Base-by-base conservation (phyloP, 1,140 invertebrate species). In the Marisa cornuarietis region DNA sequence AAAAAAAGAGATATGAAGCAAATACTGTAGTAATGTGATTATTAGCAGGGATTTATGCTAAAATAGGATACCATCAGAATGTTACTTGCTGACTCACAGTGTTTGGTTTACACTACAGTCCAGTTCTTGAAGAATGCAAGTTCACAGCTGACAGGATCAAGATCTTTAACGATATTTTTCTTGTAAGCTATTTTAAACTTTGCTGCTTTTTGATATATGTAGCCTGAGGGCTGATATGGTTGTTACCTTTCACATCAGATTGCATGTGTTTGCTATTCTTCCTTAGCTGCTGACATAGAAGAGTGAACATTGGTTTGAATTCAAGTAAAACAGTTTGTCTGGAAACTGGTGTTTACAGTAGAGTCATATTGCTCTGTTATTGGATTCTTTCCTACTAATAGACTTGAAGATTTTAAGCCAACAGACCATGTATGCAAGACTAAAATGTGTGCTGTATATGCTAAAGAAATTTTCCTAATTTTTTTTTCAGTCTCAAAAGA, bases 71-170 rank as follows among this genome's bases (percentile, higher is more conserved):
- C 22, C n/a, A 31, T 42, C 51, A 68, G 31, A 31, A 49, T 42
- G 52, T 69, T 24, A 69, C 22, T 31, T 18, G 26, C 2, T 16
- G 69, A 24, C 26, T 78, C 10, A n/a, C n/a, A 73, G 20, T 61
- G 11, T 24, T 42, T 22, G 58, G 7, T 31, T 75, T 24, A 62
- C 61, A 71, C 20, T 72, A 26, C 78, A 86, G 85, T 52, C 66
- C 82, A 65, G 1, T 85, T 18, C 79, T 87, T 51, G 85, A 87
- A 73, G 85, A 87, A 31, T 87, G 84, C 81, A 87, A 87, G 79
- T 87, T 82, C 79, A 80, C 83, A 22, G 51, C 80, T 52, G 84
- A 87, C 76, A 85, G 83, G 79, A 85, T 84, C 62, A 82, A 83
- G 31, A 66, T 51, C 11, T 83, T 87, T 61, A 79, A 81, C 62